phyloP scores from a whole-genome alignment of 2,888 invertebrate species.

The Diarsia brunnea region DNA sequence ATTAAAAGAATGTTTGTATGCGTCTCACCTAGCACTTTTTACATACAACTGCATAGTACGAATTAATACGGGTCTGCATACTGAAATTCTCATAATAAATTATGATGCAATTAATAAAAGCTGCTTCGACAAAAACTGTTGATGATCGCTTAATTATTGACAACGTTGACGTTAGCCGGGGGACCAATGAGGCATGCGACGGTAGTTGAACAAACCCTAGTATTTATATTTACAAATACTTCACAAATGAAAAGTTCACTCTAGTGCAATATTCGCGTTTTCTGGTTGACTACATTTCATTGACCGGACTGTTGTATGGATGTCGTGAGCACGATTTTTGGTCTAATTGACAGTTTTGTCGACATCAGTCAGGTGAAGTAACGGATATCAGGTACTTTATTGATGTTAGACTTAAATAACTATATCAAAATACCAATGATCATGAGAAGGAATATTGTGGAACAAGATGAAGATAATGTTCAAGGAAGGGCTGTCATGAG shows the following conservation, averaged over 20 bases:
- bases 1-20: slow-evolving; percentile 30
- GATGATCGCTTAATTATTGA: slow-evolving; percentile 51
- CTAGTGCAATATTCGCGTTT: slow-evolving; percentile 15
- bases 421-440: neutral
- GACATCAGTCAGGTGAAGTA: slow-evolving; percentile 11
- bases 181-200: slow-evolving; percentile 33
- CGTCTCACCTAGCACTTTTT: slow-evolving; percentile 12
- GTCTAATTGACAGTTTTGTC: slow-evolving; percentile 51
- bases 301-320: slow-evolving; percentile 33
- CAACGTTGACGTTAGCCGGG: slow-evolving; percentile 27
- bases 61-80: slow-evolving; percentile 17
- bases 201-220: slow-evolving; percentile 14
- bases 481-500: neutral
- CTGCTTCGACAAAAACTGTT: slow-evolving; percentile 35
- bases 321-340: slow-evolving; percentile 46
- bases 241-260: slow-evolving; percentile 34
- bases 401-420: neutral
- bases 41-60: neutral
- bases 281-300: slow-evolving; percentile 26
- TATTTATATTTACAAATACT: slow-evolving; percentile 31
- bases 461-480: neutral
- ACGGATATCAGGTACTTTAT: neutral
- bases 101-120: slow-evolving; percentile 29
- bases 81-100: slow-evolving; percentile 22
- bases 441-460: neutral